phyloP scores from a whole-genome alignment of 2,113 vertebrate species.

The Bothrops jararaca region DNA sequence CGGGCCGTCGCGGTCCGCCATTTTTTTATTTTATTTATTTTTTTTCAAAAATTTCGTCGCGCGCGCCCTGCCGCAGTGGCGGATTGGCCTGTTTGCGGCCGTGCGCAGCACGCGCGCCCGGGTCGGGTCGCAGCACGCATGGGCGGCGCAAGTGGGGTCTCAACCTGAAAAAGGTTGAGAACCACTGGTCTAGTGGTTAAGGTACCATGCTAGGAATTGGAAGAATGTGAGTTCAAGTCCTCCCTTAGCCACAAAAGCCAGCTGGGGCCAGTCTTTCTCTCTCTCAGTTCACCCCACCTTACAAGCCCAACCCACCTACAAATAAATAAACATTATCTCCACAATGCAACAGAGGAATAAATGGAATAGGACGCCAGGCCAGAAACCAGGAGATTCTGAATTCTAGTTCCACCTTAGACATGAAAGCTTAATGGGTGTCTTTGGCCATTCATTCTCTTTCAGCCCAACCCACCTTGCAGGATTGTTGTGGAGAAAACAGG shows the following conservation, averaged over 20 bases:
- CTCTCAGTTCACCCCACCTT: background rate
- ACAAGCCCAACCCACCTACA: background rate
- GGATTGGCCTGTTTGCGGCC: too few species aligned
- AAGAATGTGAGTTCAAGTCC: background rate
- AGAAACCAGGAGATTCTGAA: background rate
- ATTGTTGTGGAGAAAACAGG: background rate
- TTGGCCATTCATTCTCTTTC: background rate
- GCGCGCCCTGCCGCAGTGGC: too few species aligned
- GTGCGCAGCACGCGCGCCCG: too few species aligned
- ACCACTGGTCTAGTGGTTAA: background rate
- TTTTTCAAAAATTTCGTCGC: too few species aligned
- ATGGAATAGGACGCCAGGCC: background rate
- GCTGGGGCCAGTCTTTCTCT: background rate
- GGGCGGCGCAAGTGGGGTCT: too few species aligned
- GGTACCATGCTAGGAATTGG: background rate
- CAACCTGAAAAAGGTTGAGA: too few species aligned
- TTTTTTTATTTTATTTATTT: too few species aligned
- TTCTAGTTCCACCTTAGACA: background rate
- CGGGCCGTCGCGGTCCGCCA: too few species aligned
- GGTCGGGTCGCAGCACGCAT: too few species aligned
- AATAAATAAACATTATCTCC: background rate
- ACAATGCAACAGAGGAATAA: background rate
- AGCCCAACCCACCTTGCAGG: background rate
- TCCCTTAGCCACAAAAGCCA: background rate
- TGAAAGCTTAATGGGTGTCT: background rate